Conservation (phyloP, 2,797 vertebrate genomes). For the Aplochiton taeniatus region DNA sequence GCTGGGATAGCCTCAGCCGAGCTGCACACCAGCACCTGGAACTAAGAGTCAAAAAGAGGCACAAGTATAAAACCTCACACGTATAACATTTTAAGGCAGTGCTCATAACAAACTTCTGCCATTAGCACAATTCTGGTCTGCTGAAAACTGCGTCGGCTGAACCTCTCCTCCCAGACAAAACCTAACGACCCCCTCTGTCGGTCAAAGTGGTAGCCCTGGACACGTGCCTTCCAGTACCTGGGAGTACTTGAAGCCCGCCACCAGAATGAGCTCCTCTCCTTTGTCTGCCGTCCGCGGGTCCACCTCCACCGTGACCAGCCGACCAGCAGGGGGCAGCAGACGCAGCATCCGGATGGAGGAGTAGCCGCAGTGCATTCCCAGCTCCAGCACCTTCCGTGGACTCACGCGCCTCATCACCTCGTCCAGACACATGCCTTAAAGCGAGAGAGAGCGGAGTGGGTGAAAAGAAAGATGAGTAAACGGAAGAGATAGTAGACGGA, state of each 20-base stretch:
- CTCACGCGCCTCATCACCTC: constrained; percentile 42
- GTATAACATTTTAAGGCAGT: no score
- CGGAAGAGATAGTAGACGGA: not conserved
- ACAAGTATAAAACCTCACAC: no score
- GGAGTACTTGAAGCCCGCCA: constrained; percentile 71
- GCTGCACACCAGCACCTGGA: constrained; percentile 65
- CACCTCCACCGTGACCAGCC: constrained; percentile 68
- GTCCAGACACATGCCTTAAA: constrained; percentile 57
- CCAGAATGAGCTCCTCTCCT: constrained; percentile 73
- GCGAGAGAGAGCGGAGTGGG: not conserved
- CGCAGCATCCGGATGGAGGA: constrained; percentile 64
- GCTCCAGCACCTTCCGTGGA: constrained; percentile 58
- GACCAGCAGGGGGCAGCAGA: constrained; percentile 61
- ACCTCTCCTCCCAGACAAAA: no score
- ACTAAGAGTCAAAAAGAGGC: constrained; percentile 44
- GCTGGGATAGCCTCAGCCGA: constrained; percentile 60
- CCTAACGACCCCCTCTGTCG: no score
- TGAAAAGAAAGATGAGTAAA: not conserved
- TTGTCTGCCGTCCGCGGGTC: constrained; percentile 64
- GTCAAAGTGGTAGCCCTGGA: no score
- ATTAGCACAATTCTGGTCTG: no score
- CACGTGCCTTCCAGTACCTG: constrained; percentile 63
- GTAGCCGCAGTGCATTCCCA: constrained; percentile 75
- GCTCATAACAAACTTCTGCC: no score
- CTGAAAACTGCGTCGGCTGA: no score